These are phyloP conservation scores for Drosophila paulistorum DNA, from an alignment of 1,140 invertebrate genomes.

Conservation along the genomic window DNA sequence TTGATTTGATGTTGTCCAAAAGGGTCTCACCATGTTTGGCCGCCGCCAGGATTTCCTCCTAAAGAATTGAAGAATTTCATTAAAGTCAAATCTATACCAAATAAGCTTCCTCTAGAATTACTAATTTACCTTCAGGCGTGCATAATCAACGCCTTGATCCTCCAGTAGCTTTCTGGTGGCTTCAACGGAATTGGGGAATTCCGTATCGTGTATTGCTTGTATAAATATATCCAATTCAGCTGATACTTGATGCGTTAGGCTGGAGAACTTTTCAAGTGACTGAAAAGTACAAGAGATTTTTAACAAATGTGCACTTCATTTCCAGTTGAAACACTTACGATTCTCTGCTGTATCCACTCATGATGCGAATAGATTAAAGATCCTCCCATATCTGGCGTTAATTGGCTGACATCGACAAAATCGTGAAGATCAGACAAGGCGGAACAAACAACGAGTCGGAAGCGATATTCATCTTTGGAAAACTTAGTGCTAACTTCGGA, in stretches of 20 bases:
- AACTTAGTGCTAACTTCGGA: conserved; percentile 96
- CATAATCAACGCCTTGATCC: conserved; percentile 87
- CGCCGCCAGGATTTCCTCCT: conserved; percentile 91
- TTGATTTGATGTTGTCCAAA: conserved; percentile 87
- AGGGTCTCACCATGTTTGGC: conserved; percentile 93
- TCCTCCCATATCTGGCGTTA: conserved; percentile 95
- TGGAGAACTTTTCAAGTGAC: conserved; percentile 97
- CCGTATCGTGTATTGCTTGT: conserved; percentile 90
- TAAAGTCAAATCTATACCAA: neutral
- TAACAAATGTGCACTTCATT: neutral
- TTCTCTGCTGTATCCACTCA: conserved; percentile 98
- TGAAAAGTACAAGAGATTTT: conserved; percentile 79
- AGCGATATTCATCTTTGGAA: conserved; percentile 96
- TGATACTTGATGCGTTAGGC: conserved; percentile 94
- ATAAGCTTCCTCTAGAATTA: too few relatives aligned
- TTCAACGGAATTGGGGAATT: conserved; percentile 93
- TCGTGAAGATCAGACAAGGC: conserved; percentile 92
- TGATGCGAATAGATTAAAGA: conserved; percentile 94
- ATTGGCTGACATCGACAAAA: conserved; percentile 91
- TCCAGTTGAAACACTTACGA: conserved; percentile 87
- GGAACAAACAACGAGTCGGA: conserved; percentile 93
- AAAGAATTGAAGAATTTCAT: conserved; percentile 10
- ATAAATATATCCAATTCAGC: conserved; percentile 93
- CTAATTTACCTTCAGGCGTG: conserved; percentile 85
- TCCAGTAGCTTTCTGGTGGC: conserved; percentile 88